phyloP scores from a whole-genome alignment of 2,888 invertebrate species.

The Nebria brevicollis region DNA sequence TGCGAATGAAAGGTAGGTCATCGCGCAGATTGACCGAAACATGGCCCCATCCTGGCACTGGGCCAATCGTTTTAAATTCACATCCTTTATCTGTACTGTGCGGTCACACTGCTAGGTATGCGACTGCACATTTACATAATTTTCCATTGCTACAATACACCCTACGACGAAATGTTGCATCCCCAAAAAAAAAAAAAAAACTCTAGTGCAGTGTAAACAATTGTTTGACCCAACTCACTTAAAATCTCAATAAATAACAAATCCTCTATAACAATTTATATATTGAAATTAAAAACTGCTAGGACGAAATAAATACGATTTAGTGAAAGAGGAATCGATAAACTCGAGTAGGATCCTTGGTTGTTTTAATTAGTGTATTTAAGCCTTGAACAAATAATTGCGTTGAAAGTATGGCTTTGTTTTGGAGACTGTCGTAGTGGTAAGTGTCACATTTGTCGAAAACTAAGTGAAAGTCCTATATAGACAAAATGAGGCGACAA shows the following conservation, averaged over 20 bases:
- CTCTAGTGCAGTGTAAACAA: too few relatives aligned
- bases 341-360: background rate
- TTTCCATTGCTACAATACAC: background rate
- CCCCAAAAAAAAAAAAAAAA: background rate
- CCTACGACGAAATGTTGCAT: background rate
- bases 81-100: conserved; percentile 36
- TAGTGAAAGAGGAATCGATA: background rate
- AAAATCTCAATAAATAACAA: too few relatives aligned
- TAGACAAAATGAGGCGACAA: background rate
- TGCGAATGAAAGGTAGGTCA: background rate
- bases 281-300: too few relatives aligned
- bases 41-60: conserved; percentile 23
- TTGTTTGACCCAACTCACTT: too few relatives aligned
- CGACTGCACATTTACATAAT: background rate
- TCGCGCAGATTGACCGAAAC: conserved; percentile 22
- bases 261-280: too few relatives aligned
- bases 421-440: background rate
- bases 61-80: conserved; percentile 43
- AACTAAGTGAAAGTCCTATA: conserved; percentile 1
- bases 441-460: background rate
- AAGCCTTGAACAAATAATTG: background rate
- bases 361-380: background rate
- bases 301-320: too few relatives aligned
- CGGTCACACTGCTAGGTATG: background rate
- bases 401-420: background rate